Percentiles rank a stretch among this genome's conserved stretches.
These are phyloP conservation scores for Pagetopsis macropterus DNA, from an alignment of 2,797 vertebrate genomes.

Conservation along the genomic window DNA sequence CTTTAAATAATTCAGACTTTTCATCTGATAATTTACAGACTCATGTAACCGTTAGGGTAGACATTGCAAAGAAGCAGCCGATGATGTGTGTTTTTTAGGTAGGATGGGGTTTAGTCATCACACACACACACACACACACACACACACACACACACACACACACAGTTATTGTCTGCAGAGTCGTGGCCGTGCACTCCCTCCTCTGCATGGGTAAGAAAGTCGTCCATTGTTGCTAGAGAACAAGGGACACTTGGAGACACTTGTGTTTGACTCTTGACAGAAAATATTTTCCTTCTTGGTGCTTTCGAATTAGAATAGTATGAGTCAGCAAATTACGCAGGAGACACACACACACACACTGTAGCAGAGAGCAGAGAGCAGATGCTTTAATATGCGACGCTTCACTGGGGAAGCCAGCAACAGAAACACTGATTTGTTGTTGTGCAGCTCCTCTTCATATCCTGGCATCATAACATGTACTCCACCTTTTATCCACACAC, in stretches of 20 bases:
- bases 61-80: slow-evolving; percentile 17
- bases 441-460: slow-evolving; percentile 22
- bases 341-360: slow-evolving; percentile 17
- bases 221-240: slow-evolving; percentile 64
- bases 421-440: slow-evolving; percentile 37
- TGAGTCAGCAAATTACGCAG: slow-evolving; percentile 57
- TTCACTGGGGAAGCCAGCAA: slow-evolving; percentile 31
- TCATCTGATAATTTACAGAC: slow-evolving; percentile 42
- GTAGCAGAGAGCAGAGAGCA: slow-evolving; percentile 41
- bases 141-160: slow-evolving; percentile 9
- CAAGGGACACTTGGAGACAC: slow-evolving; percentile 63
- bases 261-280: slow-evolving; percentile 60
- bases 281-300: slow-evolving; percentile 52
- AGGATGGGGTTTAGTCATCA: slow-evolving; percentile 19
- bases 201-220: slow-evolving; percentile 38
- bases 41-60: not conserved
- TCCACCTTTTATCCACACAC: not conserved
- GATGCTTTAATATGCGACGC: slow-evolving; percentile 23
- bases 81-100: slow-evolving; percentile 20
- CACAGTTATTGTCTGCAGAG: slow-evolving; percentile 59
- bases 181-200: slow-evolving; percentile 28
- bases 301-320: slow-evolving; percentile 45
- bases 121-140: slow-evolving; percentile 20
- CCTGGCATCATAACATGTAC: slow-evolving; percentile 13
- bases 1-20: slow-evolving; percentile 66